Evolutionary conservation across 2,888 invertebrate species (phyloP).

Genomic region (Noctua comes): DNA sequence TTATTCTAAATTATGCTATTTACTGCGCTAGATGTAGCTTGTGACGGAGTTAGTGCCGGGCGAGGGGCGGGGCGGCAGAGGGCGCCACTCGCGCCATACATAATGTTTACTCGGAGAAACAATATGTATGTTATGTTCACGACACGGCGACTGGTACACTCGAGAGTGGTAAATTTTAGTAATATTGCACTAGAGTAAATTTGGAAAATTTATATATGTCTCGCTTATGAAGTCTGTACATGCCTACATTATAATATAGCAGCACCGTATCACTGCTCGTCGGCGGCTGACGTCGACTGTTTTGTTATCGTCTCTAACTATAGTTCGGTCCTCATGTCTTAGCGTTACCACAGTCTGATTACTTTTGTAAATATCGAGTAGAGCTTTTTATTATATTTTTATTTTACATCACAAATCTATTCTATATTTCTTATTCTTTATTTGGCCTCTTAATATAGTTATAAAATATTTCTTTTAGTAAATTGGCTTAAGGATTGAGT

Average conservation of each 20-base stretch:
- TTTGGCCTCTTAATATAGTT: conserved; percentile 79
- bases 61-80: conserved; percentile 19
- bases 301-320: conserved; percentile 53
- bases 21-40: conserved; percentile 79
- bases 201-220: conserved; percentile 67
- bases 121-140: conserved; percentile 65
- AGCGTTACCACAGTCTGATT: conserved; percentile 81
- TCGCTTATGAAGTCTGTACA: conserved; percentile 70
- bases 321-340: conserved; percentile 67
- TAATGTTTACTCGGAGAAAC: conserved; percentile 69
- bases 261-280: conserved; percentile 39
- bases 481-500: conserved; percentile 79
- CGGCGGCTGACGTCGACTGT: conserved; percentile 22
- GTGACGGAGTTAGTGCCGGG: conserved; percentile 51
- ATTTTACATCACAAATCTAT: conserved; percentile 77
- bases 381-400: conserved; percentile 78
- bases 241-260: conserved; percentile 60
- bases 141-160: conserved; percentile 78
- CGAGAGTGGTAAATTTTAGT: conserved; percentile 75
- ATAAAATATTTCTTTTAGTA: conserved; percentile 74
- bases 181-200: conserved; percentile 72
- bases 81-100: conserved; percentile 58
- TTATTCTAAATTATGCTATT: conserved; percentile 74
- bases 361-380: conserved; percentile 83
- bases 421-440: conserved; percentile 74